Conservation (phyloP, 1,140 invertebrate species). For the Drosophila carrolli region DNA sequence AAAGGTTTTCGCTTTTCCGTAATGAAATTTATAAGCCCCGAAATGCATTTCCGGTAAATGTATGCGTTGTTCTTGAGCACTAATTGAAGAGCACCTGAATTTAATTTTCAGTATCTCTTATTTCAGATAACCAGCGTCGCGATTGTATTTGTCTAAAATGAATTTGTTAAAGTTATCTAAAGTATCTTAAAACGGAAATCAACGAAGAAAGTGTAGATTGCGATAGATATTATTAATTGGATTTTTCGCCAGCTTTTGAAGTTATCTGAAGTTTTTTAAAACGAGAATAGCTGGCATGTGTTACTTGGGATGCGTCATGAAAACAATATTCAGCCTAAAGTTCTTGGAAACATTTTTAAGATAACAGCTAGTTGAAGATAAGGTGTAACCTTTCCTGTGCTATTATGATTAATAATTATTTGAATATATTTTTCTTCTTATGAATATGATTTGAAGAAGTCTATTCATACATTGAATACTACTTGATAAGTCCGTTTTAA, state of each 20-base stretch:
- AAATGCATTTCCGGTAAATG: constrained; percentile 1
- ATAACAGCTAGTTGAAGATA: background rate
- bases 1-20: constrained; percentile 44
- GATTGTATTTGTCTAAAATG: too few relatives aligned
- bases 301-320: background rate
- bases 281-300: too few relatives aligned
- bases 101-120: constrained; percentile 6
- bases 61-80: background rate
- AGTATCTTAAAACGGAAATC: too few relatives aligned
- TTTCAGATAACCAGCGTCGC: background rate
- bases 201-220: background rate
- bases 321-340: background rate
- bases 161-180: too few relatives aligned
- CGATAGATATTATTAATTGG: background rate
- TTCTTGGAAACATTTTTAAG: background rate
- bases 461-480: too few relatives aligned
- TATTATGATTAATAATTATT: too few relatives aligned
- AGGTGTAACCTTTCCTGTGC: background rate
- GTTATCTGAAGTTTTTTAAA: constrained; percentile 4
- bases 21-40: constrained; percentile 44
- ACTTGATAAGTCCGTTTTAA: too few relatives aligned
- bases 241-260: background rate
- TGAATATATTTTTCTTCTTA: too few relatives aligned
- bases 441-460: too few relatives aligned
- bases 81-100: constrained; percentile 46